phyloP scores from a whole-genome alignment of 2,888 invertebrate species.

The Caenorhabditis sp. region DNA sequence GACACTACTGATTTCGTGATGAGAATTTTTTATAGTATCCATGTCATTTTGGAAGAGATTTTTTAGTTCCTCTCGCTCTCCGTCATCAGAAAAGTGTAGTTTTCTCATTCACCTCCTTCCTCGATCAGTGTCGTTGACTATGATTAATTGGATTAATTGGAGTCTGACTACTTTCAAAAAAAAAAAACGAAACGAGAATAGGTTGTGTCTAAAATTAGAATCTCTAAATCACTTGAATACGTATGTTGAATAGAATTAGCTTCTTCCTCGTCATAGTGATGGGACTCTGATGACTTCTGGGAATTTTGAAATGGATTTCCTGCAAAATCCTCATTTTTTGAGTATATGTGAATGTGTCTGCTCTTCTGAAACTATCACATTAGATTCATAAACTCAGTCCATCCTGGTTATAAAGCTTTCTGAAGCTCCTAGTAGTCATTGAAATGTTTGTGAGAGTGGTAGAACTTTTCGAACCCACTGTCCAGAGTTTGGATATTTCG shows the following conservation, averaged over 20 bases:
- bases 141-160: constrained; percentile 29
- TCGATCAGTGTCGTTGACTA: neutral
- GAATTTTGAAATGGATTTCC: neutral
- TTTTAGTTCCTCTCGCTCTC: constrained; percentile 20
- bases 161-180: neutral
- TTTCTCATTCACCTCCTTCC: neutral
- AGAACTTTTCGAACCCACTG: no score
- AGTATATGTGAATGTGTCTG: no score
- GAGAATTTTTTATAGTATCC: constrained; percentile 28
- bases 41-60: constrained; percentile 19
- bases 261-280: no score
- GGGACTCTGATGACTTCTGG: neutral
- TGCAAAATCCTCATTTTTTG: neutral
- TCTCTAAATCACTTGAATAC: neutral
- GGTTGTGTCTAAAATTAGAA: constrained; percentile 21
- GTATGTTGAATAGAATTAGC: constrained; percentile 8
- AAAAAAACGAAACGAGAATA: constrained; percentile 7
- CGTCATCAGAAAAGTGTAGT: constrained; percentile 8
- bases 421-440: no score
- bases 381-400: no score
- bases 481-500: no score
- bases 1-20: constrained; percentile 42
- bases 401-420: no score
- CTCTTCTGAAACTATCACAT: no score
- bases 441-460: no score